Evolutionary conservation across 2,888 invertebrate genomes (phyloP), one percentile per base, ranked within the genome.

Genomic region (Platycheirus rosarum): DNA sequence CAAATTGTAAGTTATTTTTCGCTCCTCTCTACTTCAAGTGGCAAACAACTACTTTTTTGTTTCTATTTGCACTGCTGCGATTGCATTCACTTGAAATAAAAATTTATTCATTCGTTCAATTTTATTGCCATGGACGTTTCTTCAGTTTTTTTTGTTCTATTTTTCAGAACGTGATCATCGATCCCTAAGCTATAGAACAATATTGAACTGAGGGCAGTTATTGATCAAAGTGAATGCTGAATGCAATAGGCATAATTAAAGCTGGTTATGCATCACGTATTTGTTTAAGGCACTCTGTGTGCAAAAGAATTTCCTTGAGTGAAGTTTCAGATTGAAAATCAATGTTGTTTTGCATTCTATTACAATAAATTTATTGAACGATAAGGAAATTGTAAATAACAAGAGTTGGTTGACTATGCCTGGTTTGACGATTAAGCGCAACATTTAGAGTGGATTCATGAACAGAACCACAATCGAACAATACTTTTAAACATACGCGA

Each of bases 91-190:
- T 23, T 23, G 37, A 13, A 77, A 71, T 44, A 60, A 48, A 26
- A 60, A 71, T 77, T 77, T 35, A 57, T 66, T 71, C 51, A 44
- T n/a, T n/a, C 44, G 60, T 60, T 71, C 51, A 37, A 71, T 57
- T 62, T 11, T 51, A 68, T 32, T 66, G 62, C 37, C 73, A 51
- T 66, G 29, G 37, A 77, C 57, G 46, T 66, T 40, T 40, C 37
- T 57, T 49, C n/a, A n/a, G 29, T 65, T 57, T 65, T 77, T 77
- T 65, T 57, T 71, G 77, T 78, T 79, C 66, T 62, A 74, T 79
- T 74, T 79, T 23, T 42, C 26, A 55, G 62, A 69, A 74, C 78
- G 78, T 79, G 78, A 69, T 55, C 68, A 68, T 62, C 68, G 62
- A 74, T 79, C 74, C 78, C 62, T 14, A 26, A 26, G 48, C 35